Base-by-base conservation (phyloP, 2,888 invertebrate species). In the Chymomyza fuscimana region DNA sequence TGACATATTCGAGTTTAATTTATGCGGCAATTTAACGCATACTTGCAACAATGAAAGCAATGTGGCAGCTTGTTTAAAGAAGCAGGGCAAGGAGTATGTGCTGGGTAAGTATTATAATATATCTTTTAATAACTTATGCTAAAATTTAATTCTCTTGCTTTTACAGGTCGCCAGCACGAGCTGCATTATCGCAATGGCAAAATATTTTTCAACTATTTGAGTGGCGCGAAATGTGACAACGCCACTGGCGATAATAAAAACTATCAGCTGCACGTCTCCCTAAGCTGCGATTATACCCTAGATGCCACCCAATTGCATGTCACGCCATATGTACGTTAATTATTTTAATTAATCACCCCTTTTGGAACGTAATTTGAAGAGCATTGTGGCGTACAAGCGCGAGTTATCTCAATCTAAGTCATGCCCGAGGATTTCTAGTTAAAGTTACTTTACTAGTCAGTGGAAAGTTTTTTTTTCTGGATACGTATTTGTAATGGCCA, bases 221-320 rank as follows among this genome's bases (percentile, higher is more conserved):
- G 82, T 77, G 92, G 92, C 2, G 89, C 81, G 32, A 81, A 86
- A 61, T 92, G 92, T 78, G 78, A 84, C 9, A 85, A 81, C 69
- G 86, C 84, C 36, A 85, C 80, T 4, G 71, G 64, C 16, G 79
- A 78, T 1, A 76, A 76, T 22, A 69, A 70, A 4, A 80, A 80
- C 58, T 87, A 87, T 62, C 83, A 89, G 63, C 69, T 92, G 15
- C 81, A 88, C 74, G 86, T 92, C 25, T 70, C 82, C 29, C 68
- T 92, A 10, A 83, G 78, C 32, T 92, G 92, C 73, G 92, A 92
- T 74, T 92, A 92, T 73, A 90, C 90, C 0, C 32, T 89, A 63
- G 91, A 90, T 80, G 72, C 65, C 60, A 72, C 76, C 62, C 90
- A 89, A 40, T 70, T 91, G 2, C 79, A 79, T 36, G 73, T 91